Conservation (phyloP, 2,888 invertebrate species). For the Reticulitermes lucifugus region DNA sequence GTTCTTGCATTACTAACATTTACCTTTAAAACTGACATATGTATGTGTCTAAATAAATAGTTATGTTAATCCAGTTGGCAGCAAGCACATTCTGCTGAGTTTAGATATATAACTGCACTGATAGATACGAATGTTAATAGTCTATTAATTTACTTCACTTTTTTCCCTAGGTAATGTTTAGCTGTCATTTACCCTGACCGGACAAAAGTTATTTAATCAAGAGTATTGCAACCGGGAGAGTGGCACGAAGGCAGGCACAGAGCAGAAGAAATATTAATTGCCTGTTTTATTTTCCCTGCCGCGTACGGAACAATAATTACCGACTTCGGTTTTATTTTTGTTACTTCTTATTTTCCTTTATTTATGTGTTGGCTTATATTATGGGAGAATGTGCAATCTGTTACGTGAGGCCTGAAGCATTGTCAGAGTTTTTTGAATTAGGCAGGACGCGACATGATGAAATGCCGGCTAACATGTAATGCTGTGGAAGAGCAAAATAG, state of each 20-base stretch:
- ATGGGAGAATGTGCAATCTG: slow-evolving; percentile 26
- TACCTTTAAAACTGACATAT: no score
- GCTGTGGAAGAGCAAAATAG: background rate
- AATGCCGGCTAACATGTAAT: slow-evolving; percentile 22
- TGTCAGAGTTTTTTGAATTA: background rate
- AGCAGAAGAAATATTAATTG: slow-evolving; percentile 33
- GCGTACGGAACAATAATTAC: slow-evolving; percentile 35
- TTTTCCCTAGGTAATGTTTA: background rate
- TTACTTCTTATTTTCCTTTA: slow-evolving; percentile 25
- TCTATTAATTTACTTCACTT: background rate
- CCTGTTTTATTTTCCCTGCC: slow-evolving; percentile 23
- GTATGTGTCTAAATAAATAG: no score
- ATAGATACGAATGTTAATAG: no score
- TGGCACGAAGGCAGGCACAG: background rate
- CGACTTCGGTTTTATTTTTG: background rate
- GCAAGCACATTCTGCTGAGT: no score
- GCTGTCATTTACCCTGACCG: background rate
- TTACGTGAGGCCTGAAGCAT: slow-evolving; percentile 6
- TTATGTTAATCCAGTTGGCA: no score
- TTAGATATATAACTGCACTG: no score
- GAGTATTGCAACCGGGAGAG: background rate
- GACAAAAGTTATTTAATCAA: background rate
- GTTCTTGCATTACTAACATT: no score
- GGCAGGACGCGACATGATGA: slow-evolving; percentile 27
- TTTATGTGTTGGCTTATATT: slow-evolving; percentile 38